Evolutionary conservation across 1,140 invertebrate species (phyloP), one percentile per base, ranked within the genome.

Genomic region (Wiebesia pumilae): DNA sequence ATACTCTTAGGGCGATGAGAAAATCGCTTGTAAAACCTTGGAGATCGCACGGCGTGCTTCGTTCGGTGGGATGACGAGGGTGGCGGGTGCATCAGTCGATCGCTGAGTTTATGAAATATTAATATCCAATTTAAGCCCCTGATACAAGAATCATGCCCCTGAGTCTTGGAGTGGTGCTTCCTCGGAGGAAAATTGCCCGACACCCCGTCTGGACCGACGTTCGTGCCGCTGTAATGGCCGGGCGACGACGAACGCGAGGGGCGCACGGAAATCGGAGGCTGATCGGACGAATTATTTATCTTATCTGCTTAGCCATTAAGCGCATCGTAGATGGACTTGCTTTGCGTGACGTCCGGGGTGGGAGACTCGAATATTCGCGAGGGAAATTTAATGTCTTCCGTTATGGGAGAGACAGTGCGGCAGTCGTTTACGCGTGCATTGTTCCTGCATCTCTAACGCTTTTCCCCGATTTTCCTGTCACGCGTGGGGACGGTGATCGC

Each of bases 41-140:
- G 47, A 21, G n/a, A 71, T 81, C 47, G 24, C 2, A n/a, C 38
- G 30, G 40, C 33, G 33, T 0, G 24, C 10, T 2, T 38, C 81
- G 71, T 21, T 54, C 30, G 9, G 65, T 12, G 33, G 38, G 62
- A 69, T 79, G 27, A 43, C 16, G 47, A 24, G 16, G 10, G 38
- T 0, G 16, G 27, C 21, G 71, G 71, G 51, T 6, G 84, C 47
- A 33, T 62, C 43, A 85, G 43, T 81, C 81, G 77, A 88, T 84
- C 85, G 86, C 62, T 77, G 67, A 89, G 88, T 91, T 92, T 90
- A 91, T 92, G 90, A 91, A 92, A 92, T 92, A 92, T 92, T 92
- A 92, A 92, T 92, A 91, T 92, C 91, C 91, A 92, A 92, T 92
- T 92, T 91, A 91, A 92, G 89, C 90, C 90, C 89, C 87, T 89